These are phyloP conservation scores for Amblyraja radiata DNA, from an alignment of 2,797 vertebrate species.

Conservation along the genomic window DNA sequence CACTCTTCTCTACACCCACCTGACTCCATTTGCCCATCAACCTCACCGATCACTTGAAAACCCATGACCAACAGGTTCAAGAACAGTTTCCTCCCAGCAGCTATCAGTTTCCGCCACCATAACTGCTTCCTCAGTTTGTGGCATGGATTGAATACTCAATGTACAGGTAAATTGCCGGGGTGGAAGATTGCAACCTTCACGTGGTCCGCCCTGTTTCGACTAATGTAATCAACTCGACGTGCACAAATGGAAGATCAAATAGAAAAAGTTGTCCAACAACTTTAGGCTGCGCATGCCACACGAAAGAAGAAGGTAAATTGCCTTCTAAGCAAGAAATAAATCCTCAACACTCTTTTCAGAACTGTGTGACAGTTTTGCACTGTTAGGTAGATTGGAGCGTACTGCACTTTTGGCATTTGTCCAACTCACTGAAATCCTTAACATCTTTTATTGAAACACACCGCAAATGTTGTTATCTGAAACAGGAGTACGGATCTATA, in stretches of 20 bases:
- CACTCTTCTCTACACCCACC: too few species aligned
- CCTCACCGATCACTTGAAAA: too few species aligned
- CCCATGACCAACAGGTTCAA: too few species aligned
- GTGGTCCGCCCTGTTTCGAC: too few species aligned
- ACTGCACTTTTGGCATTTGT: not conserved
- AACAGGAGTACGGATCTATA: not conserved
- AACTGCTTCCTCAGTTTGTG: not conserved
- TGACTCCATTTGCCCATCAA: too few species aligned
- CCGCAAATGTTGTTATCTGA: not conserved
- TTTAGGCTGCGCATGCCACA: too few species aligned
- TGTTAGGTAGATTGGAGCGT: not conserved
- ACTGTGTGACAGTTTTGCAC: conserved; percentile 14
- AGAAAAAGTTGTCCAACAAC: too few species aligned
- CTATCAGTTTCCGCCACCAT: too few species aligned
- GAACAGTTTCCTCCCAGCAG: too few species aligned
- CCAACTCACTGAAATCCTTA: conserved; percentile 9
- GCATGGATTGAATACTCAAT: not conserved
- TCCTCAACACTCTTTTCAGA: not conserved
- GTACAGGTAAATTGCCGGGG: not conserved
- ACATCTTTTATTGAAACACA: not conserved
- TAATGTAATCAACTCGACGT: too few species aligned
- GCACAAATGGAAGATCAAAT: too few species aligned
- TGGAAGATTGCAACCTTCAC: too few species aligned
- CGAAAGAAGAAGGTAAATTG: not conserved
- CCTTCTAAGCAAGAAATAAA: not conserved